Base-by-base conservation (phyloP, 2,888 invertebrate species). In the Eledone cirrhosa region DNA sequence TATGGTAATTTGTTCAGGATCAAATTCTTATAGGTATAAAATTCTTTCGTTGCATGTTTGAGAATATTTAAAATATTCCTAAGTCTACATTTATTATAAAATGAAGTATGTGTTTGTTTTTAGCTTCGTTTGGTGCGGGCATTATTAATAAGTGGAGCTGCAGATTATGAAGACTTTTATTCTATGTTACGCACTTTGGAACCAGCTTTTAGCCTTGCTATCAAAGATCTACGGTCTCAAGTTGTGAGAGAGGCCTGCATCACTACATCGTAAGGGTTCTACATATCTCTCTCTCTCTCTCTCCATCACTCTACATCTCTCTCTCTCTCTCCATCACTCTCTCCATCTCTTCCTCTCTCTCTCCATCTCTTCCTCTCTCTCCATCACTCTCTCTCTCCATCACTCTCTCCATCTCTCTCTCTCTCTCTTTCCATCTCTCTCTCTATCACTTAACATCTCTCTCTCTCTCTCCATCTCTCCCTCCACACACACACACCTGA, bases 221-320 rank as follows among this genome's bases (percentile, higher is more conserved):
- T 89, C 59, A 89, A 88, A 81, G 91, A 91, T 83, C 84, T 91
- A 48, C 82, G 91, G 87, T 99, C 98, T 85, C 95, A 96, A 92
- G 96, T 98, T 81, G 98, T 98, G 0, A 93, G 99, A 76, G 99
- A 99, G 91, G 96, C 97, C 1, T 98, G 98, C 89, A 95, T 98
- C 81, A 97, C 98, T 0, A 94, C 98, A 86, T 97, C 98, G 65
- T 97, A 87, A 88, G 88, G 86, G 48, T 48, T 31, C 27, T 65
- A 19, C 22, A 33, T 33, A 11, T 59, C 14, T 76, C 78, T 14
- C 11, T 7, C 33, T 53, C 22, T 22, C 27, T 65, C 27, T 65
- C 13, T 27, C n/a, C 24, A 63, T 63, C 63, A 4, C 31, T 22
- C 7, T 27, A 5, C 24, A n/a, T n/a, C n/a, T n/a, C n/a, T n/a